Evolutionary conservation across 2,888 invertebrate genomes (phyloP).

Genomic region (Barypeithes pellucidus): DNA sequence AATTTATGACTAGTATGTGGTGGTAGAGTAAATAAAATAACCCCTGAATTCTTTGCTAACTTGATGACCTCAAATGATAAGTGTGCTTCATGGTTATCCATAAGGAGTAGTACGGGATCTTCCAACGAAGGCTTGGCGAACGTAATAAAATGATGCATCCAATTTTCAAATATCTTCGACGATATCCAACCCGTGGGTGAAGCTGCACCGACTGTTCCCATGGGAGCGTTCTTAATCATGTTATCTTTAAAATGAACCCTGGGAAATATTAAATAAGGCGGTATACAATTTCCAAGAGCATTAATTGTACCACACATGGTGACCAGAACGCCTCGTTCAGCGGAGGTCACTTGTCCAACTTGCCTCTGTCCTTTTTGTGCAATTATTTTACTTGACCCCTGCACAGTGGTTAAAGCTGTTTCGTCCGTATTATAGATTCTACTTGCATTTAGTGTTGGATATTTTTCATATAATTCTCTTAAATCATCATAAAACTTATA

Average conservation of each 20-base stretch:
- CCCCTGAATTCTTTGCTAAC: conserved; percentile 37
- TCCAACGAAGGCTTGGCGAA: conserved; percentile 29
- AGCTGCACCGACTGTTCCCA: conserved; percentile 31
- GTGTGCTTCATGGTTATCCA: conserved; percentile 36
- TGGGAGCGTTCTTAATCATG: conserved; percentile 24
- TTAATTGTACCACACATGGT: conserved; percentile 44
- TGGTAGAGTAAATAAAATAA: conserved; percentile 30
- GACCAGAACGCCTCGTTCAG: conserved; percentile 32
- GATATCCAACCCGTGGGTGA: conserved; percentile 36
- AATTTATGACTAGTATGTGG: conserved; percentile 30
- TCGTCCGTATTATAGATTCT: conserved; percentile 45
- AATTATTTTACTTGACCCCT: conserved; percentile 47
- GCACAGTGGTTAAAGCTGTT: conserved; percentile 48
- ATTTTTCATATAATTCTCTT: conserved; percentile 39
- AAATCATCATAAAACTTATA: conserved; percentile 44
- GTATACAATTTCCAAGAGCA: conserved; percentile 44
- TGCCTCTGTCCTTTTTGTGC: conserved; percentile 51
- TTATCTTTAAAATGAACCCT: conserved; percentile 6
- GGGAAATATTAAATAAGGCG: conserved; percentile 49
- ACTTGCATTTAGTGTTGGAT: conserved; percentile 30
- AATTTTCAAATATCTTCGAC: conserved; percentile 35
- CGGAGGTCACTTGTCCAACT: conserved; percentile 50
- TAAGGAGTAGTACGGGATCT: conserved; percentile 30
- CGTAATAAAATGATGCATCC: conserved; percentile 36
- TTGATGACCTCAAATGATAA: conserved; percentile 10